Evolutionary conservation across 2,797 vertebrate species (phyloP).

Genomic region (Champsocephalus gunnari): DNA sequence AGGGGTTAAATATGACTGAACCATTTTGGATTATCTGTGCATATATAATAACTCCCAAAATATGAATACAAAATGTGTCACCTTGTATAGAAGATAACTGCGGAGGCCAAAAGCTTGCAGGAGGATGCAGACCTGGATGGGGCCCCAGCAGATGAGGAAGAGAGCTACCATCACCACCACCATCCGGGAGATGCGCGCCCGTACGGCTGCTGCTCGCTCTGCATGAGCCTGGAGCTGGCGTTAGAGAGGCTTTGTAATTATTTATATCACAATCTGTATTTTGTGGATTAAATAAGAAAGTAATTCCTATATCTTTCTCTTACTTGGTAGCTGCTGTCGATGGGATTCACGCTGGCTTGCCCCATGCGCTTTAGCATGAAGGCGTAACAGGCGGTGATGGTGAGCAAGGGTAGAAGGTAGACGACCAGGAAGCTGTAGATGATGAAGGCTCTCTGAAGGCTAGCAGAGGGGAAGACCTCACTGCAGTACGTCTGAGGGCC

Average conservation of each 20-base stretch:
- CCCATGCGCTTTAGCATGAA: constrained; percentile 82
- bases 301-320: background rate
- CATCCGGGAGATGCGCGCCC: constrained; percentile 80
- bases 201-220: constrained; percentile 73
- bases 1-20: background rate
- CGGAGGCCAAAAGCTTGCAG: constrained; percentile 79
- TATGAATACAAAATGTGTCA: constrained; percentile 4
- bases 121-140: constrained; percentile 84
- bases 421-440: constrained; percentile 82
- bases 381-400: constrained; percentile 78
- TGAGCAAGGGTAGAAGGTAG: constrained; percentile 80
- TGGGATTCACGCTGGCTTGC: constrained; percentile 73
- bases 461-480: constrained; percentile 76
- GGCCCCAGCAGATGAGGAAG: constrained; percentile 83
- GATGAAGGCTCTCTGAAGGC: constrained; percentile 78
- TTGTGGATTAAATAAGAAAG: background rate
- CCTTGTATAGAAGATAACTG: constrained; percentile 81
- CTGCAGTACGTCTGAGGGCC: constrained; percentile 81
- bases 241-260: background rate
- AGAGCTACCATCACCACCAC: constrained; percentile 83
- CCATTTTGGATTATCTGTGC: background rate
- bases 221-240: constrained; percentile 75
- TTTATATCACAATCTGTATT: background rate
- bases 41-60: background rate
- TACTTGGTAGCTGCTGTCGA: constrained; percentile 77